Evolutionary conservation across 1,140 invertebrate species (phyloP), one percentile per base, ranked within the genome.

Genomic region (Tetragonula clypearis): DNA sequence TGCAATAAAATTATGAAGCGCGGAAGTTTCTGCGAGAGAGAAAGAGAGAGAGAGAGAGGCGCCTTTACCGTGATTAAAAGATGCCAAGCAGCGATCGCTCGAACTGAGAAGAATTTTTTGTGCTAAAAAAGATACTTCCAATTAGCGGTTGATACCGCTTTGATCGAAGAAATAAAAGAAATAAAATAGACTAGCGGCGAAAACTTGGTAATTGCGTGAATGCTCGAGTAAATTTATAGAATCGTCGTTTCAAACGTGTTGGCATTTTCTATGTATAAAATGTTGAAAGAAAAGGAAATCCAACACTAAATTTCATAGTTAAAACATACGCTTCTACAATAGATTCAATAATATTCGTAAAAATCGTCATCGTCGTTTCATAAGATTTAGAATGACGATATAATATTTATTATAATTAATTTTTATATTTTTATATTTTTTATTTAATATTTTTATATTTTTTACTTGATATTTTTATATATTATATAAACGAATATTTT

Each of bases 1-100:
- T 1, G 66, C 58, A 84, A 84, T 79, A 79, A 84, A 84, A 79
- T 84, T 79, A 84, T 79, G 76, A 71, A 66, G n/a, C 23, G 19
- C 9, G 56, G 23, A 73, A 78, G 71, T 79, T 84, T 23, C 56
- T 14, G 19, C 0, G 49, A 49, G 55, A 17, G 19, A 23, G 19
- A 72, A 66, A 41, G 41, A 41, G 41, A 41, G 41, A 41, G 41
- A 41, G 41, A 9, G 8, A 49, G 41, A 49, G 6, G 41, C 41
- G 9, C 41, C 49, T 79, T 84, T 72, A 55, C 49, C 56, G 75
- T 84, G 76, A 79, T 84, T 84, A 79, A 84, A 79, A 84, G 82
- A 84, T 72, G 56, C 56, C 77, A 72, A 72, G 56, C 55, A 60
- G 26, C 21, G 76, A 84, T 84, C 55, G 76, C 82, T 23, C 62